Base-by-base conservation (phyloP, 2,888 invertebrate genomes). In the Acholoe squamosa region DNA sequence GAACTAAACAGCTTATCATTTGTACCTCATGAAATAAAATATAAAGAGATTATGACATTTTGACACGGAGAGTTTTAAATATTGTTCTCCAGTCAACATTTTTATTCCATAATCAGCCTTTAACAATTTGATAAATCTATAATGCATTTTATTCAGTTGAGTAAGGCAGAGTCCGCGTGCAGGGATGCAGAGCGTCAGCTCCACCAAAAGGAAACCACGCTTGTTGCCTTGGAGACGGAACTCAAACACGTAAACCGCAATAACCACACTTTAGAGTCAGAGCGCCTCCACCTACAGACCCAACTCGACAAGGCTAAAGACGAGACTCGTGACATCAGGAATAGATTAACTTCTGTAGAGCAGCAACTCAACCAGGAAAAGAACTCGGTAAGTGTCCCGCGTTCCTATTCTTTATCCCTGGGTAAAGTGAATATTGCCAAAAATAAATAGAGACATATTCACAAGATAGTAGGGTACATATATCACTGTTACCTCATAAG, bases 281-380 rank as follows among this genome's bases (percentile, higher is more conserved):
- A 94, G 77, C 92, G 92, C n/a, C 89, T 91, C 34, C 92, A 93
- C 88, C 91, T 94, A 16, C 92, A 93, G 89, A 88, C 90, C 22
- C 93, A 93, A 91, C 86, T 93, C 31, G 94, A 94, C 16, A 91
- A 92, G 43, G 90, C 94, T 67, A 92, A 92, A 22, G 93, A 94
- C n/a, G 94, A 94, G 71, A 71, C 94, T 25, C 92, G 92, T 34
- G 92, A 93, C 84, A 91, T 94, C 10, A 93, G 92, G 10, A 93
- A 91, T 28, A 92, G 93, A 33, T 94, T 93, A 91, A 77, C 92
- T 0, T 91, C 92, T 5, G 91, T 94, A 54, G 94, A 94, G 86
- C 92, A 93, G 34, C 92, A 92, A 33, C 91, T 94, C 19, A 93
- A 93, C 43, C 91, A 89, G 33, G 94, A 94, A 90, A 92, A 93